Base-by-base conservation (phyloP, 2,888 invertebrate genomes). In the Orchesellides sinensis region DNA sequence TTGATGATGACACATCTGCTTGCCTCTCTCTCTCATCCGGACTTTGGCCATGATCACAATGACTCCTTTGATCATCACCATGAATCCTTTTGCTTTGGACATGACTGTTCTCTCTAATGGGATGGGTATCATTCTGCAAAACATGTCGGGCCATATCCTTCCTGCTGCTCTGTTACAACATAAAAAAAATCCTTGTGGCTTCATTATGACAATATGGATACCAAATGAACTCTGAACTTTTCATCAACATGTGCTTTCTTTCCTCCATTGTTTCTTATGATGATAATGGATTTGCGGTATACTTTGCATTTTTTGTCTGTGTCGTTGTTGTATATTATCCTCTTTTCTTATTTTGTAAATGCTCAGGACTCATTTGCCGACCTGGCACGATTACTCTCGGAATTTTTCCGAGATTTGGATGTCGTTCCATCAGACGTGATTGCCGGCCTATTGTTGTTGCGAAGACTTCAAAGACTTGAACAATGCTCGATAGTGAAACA, bases 401-500 rank as follows among this genome's bases (percentile, higher is more conserved):
- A 96, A 89, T 96, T 96, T 90, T 96, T 96, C 90, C 92, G 96
- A 32, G 96, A 96, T 90, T 90, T 96, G 86, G 84, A 96, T 90
- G 96, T 96, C 32, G 96, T 95, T 21, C 96, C 96, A 1, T 95
- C 95, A 52, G 96, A 96, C 90, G 95, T 96, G 5, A 93, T 96
- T 1, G 96, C 96, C 23, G 96, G 96, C 1, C 90, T 96, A 83
- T 94, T 96, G 10, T 91, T 96, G 65, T 91, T 96, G 73, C 91
- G 96, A 77, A 94, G 94, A 89, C 94, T 94, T 88, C 96, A 96
- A 90, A 95, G 95, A 89, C 92, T 94, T 85, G 94, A 95, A 89
- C 92, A 95, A 77, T 93, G 94, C 90, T 92, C 94, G 25, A 94
- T 95, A 85, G 93, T 95, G 1, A 93, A 94, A 88, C 93, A 93